Conservation (phyloP, 2,797 vertebrate species). For the Mycteria americana region DNA sequence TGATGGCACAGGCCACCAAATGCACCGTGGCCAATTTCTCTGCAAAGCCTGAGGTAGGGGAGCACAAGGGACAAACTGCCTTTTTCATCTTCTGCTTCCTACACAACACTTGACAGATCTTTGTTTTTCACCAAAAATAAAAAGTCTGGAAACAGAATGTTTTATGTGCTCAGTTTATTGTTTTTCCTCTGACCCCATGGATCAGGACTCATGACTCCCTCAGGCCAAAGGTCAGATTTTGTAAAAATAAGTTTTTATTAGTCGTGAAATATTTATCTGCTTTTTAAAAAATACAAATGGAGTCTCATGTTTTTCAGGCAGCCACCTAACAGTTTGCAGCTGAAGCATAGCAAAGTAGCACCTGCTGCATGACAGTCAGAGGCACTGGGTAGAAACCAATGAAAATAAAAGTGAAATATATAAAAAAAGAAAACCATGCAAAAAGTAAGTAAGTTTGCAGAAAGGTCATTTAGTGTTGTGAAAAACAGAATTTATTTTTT, state of each 20-base stretch:
- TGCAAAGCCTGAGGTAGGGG: background rate
- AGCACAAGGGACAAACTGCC: background rate
- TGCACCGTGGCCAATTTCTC: background rate
- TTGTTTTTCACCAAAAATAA: background rate
- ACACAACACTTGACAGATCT: background rate
- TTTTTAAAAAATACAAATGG: background rate
- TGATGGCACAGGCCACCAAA: background rate
- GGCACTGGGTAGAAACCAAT: background rate
- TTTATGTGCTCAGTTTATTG: background rate
- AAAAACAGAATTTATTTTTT: background rate
- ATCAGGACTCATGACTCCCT: accelerated
- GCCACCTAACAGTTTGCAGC: background rate
- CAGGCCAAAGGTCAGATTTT: background rate
- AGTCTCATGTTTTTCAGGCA: background rate
- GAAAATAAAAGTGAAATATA: background rate
- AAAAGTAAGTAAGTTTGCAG: background rate
- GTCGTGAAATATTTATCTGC: accelerated
- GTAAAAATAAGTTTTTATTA: background rate
- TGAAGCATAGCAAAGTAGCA: background rate
- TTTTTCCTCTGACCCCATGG: background rate
- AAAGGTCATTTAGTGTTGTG: background rate
- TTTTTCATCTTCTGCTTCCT: background rate
- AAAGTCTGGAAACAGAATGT: background rate
- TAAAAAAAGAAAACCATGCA: background rate
- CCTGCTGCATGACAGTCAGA: background rate